Evolutionary conservation across 1,140 invertebrate species (phyloP), one percentile per base, ranked within the genome.

Genomic region (Bombus sylvicola): DNA sequence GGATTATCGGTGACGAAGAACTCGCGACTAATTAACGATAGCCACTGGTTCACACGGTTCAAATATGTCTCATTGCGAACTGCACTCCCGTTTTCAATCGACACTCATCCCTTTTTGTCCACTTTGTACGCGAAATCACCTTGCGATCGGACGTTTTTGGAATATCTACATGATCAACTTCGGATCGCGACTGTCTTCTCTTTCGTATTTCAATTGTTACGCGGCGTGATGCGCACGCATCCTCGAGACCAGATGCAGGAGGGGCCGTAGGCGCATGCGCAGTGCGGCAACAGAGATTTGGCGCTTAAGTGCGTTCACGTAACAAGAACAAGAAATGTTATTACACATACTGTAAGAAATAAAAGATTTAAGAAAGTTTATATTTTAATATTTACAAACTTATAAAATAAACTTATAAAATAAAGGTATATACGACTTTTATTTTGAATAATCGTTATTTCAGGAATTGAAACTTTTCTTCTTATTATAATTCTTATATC

Each of bases 201-300:
- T 94, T 94, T 94, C 92, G 92, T 93, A 94, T 93, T 94, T 94
- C 94, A 91, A 88, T 87, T 94, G 91, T 94, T 93, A 88, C 92
- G 94, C 93, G 92, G 89, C 71, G 85, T 28, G n/a, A 69, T 87
- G 88, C 91, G 88, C 73, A 87, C 89, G 90, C 91, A 92, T n/a
- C 1, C 25, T 37, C 31, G 18, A 18, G 6, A 15, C 43, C 5
- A 9, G 0, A n/a, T 13, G 41, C 10, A 0, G 41, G 81, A 31
- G 59, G 81, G 81, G 72, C 18, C 22, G 25, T 12, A 6, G 12
- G 78, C 81, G 79, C 78, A 62, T 69, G 89, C 85, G 82, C 73
- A 72, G 12, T 71, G 28, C 9, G 6, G 2, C n/a, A 15, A 43
- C 9, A 66, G 1, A 12, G 13, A 43, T 41, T 66, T 10, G 31